These are phyloP conservation scores for Geococcyx californianus DNA, from an alignment of 2,113 vertebrate species.

Conservation along the genomic window DNA sequence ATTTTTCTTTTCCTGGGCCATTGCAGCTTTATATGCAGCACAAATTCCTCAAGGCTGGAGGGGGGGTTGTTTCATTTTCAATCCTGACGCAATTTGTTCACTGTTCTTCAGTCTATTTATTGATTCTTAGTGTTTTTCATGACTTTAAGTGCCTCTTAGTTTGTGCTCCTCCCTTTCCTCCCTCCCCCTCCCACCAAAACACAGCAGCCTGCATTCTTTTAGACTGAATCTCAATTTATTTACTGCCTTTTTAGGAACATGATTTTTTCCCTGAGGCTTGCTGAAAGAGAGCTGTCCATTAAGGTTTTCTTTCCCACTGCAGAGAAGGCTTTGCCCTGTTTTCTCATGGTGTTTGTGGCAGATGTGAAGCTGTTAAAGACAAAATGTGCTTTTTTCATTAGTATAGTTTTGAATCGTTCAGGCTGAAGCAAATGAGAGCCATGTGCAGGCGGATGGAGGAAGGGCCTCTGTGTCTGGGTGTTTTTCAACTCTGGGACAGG, in stretches of 20 bases:
- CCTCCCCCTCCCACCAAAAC: neutral
- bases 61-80: neutral
- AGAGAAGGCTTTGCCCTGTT: neutral
- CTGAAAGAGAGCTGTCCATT: neutral
- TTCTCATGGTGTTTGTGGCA: neutral
- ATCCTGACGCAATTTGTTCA: neutral
- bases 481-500: neutral
- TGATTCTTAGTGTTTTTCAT: slow-evolving; percentile 12
- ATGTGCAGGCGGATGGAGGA: neutral
- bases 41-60: neutral
- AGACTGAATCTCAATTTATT: slow-evolving; percentile 11
- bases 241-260: slow-evolving; percentile 11
- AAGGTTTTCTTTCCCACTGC: neutral
- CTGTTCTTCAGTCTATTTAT: slow-evolving; percentile 1
- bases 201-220: neutral
- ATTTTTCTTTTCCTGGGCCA: neutral
- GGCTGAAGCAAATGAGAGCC: neutral
- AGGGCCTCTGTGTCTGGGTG: neutral
- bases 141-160: slow-evolving; percentile 12
- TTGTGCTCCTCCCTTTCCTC: neutral
- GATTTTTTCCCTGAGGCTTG: neutral
- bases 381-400: neutral
- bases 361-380: neutral
- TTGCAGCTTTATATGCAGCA: neutral
- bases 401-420: accelerated